Evolutionary conservation across 2,797 vertebrate genomes (phyloP).

Genomic region (Smutsia gigantea): DNA sequence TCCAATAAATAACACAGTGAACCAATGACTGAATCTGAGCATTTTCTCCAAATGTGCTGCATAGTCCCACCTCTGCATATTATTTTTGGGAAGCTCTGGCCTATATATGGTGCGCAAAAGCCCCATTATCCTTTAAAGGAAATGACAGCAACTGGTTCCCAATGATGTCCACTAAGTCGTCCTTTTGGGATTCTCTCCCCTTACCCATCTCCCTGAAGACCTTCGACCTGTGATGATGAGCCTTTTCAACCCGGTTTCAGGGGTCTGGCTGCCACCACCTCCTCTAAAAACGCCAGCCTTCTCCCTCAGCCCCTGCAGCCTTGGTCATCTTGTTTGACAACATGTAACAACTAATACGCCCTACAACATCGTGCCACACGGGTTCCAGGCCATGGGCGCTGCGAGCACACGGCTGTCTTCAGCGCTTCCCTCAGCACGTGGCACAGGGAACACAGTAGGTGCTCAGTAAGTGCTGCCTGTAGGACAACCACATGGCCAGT

Average conservation of each 20-base stretch:
- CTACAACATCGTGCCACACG: fast-evolving
- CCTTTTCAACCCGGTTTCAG: neutral
- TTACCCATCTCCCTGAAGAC: neutral
- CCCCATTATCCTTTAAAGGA: neutral
- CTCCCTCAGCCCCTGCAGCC: neutral
- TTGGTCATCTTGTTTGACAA: neutral
- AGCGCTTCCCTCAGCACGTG: neutral
- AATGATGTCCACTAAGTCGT: neutral
- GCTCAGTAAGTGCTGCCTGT: neutral
- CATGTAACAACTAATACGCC: neutral
- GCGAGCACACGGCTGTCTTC: neutral
- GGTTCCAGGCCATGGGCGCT: neutral
- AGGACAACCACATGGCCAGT: neutral
- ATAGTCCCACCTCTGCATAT: neutral
- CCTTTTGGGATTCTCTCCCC: neutral
- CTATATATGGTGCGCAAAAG: neutral
- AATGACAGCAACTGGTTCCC: neutral
- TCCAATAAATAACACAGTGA: neutral
- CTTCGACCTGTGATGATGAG: neutral
- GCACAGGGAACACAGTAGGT: no score
- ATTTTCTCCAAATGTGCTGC: neutral
- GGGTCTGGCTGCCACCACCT: neutral
- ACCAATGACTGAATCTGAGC: neutral
- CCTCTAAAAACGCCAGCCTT: neutral
- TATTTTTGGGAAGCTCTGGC: neutral